Conservation (phyloP, 2,797 vertebrate genomes). For the Hippopotamyrus pictus region DNA sequence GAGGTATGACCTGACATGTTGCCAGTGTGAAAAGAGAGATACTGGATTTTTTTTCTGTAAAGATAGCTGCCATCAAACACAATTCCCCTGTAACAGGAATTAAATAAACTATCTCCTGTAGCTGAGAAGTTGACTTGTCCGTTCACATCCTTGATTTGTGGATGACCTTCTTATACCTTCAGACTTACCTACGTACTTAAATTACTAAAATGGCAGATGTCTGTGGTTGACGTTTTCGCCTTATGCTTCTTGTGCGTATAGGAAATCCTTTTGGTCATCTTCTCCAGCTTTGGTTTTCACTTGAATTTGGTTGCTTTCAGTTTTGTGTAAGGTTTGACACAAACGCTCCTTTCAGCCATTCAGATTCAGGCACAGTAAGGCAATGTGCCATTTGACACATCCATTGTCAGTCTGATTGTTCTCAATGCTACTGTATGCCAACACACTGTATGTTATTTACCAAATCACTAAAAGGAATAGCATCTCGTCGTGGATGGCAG, state of each 20-base stretch:
- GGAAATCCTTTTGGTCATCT: neutral
- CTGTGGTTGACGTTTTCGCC: neutral
- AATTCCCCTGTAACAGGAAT: neutral
- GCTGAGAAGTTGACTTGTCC: neutral
- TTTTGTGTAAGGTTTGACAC: neutral
- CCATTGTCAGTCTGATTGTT: neutral
- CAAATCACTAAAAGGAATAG: neutral
- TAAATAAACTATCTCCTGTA: neutral
- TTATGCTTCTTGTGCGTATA: neutral
- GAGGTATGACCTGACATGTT: neutral
- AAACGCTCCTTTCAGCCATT: neutral
- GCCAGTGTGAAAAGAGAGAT: neutral
- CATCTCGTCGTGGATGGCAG: neutral
- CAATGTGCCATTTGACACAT: neutral
- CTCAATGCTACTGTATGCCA: neutral
- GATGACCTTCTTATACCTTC: neutral
- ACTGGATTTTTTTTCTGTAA: neutral
- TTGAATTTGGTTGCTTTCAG: neutral
- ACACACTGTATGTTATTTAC: neutral
- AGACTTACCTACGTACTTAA: neutral
- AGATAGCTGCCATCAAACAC: neutral
- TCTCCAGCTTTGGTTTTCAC: neutral
- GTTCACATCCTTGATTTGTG: neutral
- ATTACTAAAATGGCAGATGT: neutral
- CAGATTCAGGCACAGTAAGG: neutral